Conservation (phyloP, 64 coral and sea anemone species). For the Anthopleura sola region DNA sequence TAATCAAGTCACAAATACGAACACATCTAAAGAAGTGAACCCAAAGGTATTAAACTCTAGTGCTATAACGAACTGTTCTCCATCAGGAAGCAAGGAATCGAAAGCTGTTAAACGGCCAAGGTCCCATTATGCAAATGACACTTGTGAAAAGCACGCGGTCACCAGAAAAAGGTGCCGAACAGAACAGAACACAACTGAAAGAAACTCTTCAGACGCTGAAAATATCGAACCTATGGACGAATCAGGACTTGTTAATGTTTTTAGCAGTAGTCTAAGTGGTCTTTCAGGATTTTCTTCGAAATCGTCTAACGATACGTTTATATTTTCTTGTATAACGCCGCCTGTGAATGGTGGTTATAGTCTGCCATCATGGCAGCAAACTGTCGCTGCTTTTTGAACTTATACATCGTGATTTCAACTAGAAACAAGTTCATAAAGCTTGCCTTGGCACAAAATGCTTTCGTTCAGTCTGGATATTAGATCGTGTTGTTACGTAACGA, state of each 20-base stretch:
- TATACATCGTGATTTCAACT: background rate
- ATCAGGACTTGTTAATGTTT: conserved; percentile 85
- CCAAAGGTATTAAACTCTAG: background rate
- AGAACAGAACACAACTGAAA: conserved; percentile 43
- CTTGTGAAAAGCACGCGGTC: conserved; percentile 94
- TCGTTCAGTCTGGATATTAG: background rate
- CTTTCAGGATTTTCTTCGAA: conserved; percentile 75
- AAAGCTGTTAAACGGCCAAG: conserved; percentile 69
- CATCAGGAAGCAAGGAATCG: conserved; percentile 30
- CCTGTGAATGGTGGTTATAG: conserved; percentile 39
- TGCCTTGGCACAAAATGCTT: background rate
- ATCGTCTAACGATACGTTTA: conserved; percentile 41
- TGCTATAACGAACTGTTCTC: conserved; percentile 18
- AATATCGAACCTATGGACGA: conserved; percentile 89
- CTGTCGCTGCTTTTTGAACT: conserved; percentile 74
- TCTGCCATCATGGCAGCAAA: conserved; percentile 67
- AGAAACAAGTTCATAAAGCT: background rate
- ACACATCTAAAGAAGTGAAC: background rate
- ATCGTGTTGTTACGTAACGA: background rate
- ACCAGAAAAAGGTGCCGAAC: conserved; percentile 73
- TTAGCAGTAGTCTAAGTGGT: conserved; percentile 87
- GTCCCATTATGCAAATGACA: conserved; percentile 79
- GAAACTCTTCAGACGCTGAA: conserved; percentile 25
- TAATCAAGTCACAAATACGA: conserved; percentile 28
- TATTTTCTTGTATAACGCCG: conserved; percentile 45